phyloP scores from a whole-genome alignment of 2,888 invertebrate genomes.

The Apamea anceps region DNA sequence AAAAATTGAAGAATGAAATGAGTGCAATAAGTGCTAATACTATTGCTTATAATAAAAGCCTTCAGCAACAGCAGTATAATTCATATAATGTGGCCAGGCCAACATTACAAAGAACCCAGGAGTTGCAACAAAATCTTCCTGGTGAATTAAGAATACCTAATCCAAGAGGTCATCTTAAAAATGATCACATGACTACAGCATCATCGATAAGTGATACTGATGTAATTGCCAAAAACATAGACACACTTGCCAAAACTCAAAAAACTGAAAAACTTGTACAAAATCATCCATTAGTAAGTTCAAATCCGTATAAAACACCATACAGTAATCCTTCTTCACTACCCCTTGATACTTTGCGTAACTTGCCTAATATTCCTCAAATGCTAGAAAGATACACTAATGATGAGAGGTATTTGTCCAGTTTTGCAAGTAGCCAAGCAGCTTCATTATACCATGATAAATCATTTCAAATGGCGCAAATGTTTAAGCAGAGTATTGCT shows the following conservation, averaged over 20 bases:
- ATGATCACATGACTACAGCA: conserved; percentile 75
- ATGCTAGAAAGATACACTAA: conserved; percentile 91
- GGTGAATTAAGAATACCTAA: conserved; percentile 86
- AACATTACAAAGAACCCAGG: conserved; percentile 78
- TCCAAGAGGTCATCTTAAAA: conserved; percentile 81
- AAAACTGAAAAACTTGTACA: conserved; percentile 83
- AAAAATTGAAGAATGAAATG: conserved; percentile 80
- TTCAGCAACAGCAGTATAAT: conserved; percentile 82
- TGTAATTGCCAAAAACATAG: conserved; percentile 77
- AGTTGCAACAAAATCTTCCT: conserved; percentile 80
- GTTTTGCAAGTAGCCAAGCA: conserved; percentile 82
- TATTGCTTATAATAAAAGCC: conserved; percentile 82
- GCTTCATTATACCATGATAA: conserved; percentile 90
- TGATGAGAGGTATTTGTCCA: conserved; percentile 89
- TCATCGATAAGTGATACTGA: conserved; percentile 75
- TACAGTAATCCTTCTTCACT: conserved; percentile 82
- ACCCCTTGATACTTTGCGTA: conserved; percentile 89
- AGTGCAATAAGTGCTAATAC: conserved; percentile 73
- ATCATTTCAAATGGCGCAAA: conserved; percentile 90
- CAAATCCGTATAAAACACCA: conserved; percentile 85
- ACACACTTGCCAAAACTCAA: conserved; percentile 78
- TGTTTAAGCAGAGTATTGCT: conserved; percentile 88
- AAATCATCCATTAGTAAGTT: conserved; percentile 81
- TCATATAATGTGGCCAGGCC: conserved; percentile 79
- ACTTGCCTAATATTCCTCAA: conserved; percentile 90